Base-by-base conservation (phyloP, 2,888 invertebrate species). In the Hemaris fuciformis region DNA sequence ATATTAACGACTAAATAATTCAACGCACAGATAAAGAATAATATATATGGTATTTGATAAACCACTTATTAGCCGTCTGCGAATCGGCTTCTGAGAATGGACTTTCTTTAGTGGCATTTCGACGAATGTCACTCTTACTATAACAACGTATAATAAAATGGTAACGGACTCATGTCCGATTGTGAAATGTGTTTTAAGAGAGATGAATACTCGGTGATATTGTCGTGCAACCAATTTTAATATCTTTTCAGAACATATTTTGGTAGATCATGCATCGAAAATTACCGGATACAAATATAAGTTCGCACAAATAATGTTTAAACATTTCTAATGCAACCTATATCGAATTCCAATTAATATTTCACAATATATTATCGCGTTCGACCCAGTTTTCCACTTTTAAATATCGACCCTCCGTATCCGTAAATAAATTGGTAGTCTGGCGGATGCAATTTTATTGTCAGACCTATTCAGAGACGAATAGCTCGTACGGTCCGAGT, bases 81-180 rank as follows among this genome's bases (percentile, higher is more conserved):
- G 25, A 60, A n/a, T n/a, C n/a, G n/a, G n/a, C 61, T 72, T 72
- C 72, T 71, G 63, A 66, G 72, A 72, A 73, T 31, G 63, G 64
- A 72, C 73, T 73, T 72, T 73, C 73, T 57, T 72, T 66, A 63
- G 67, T 65, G 66, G 59, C 64, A 64, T 68, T 70, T 64, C 41
- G 43, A 43, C 38, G 38, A 57, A 59, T 53, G 53, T 31, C 10
- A 31, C 53, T 53, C 53, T 53, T 53, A 31, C 53, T 31, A 31
- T 53, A 53, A 53, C 53, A 53, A 53, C 53, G 10, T 48, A 48
- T 53, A 31, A 15, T 27, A 25, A 48, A 48, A 53, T 27, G 8
- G 53, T 53, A 31, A 31, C 53, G 53, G 31, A 8, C 53, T 53
- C 18, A 18, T 48, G 22, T 31, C 53, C 18, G 31, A 31, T 27